Evolutionary conservation across 1,140 invertebrate species (phyloP).

Genomic region (Listronotus bonariensis): DNA sequence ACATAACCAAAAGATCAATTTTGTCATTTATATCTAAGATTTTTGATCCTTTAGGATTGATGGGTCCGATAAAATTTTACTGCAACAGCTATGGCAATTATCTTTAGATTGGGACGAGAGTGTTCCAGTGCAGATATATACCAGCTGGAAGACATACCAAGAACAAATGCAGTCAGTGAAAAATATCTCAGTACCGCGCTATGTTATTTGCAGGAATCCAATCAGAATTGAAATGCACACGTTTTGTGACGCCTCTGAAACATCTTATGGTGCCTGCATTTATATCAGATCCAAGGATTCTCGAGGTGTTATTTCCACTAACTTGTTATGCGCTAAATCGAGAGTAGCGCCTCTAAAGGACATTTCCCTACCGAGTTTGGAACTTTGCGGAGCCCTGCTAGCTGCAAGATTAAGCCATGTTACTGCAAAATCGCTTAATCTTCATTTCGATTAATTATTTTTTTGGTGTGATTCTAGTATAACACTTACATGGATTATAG

Average conservation of each 20-base stretch:
- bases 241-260: no score
- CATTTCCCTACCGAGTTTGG: constrained; percentile 45
- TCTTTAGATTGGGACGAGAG: constrained; percentile 52
- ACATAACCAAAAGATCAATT: constrained; percentile 39
- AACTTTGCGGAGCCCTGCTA: constrained; percentile 39
- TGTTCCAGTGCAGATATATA: constrained; percentile 37
- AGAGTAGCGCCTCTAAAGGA: no score
- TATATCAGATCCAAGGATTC: no score
- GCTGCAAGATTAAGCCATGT: constrained; percentile 25
- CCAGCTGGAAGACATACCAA: constrained; percentile 4
- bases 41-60: constrained; percentile 45
- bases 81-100: no score
- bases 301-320: no score
- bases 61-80: constrained; percentile 48
- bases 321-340: no score
- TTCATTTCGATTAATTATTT: not conserved
- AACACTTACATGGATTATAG: constrained; percentile 25
- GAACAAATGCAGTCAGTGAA: not conserved
- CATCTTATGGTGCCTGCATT: no score
- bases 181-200: no score
- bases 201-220: no score
- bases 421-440: not conserved
- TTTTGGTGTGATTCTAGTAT: constrained; percentile 17
- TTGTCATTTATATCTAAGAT: constrained; percentile 38
- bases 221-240: no score